Evolutionary conservation across 2,797 vertebrate species (phyloP), one percentile per base, ranked within the genome.

Genomic region (Acrossocheilus wenchowensis): DNA sequence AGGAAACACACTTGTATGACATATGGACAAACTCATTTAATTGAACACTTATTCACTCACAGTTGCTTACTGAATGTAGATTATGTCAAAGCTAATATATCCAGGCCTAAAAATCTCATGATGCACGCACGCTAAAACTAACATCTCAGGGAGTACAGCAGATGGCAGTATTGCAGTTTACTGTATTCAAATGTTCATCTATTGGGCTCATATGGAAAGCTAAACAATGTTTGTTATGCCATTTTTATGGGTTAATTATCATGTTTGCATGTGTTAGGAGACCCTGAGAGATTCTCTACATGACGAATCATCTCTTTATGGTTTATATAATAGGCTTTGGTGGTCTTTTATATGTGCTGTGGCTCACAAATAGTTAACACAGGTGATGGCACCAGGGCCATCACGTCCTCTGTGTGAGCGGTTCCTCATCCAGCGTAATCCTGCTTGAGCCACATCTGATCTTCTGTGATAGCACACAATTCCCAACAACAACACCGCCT

Each of bases 161-260:
- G 90, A 87, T 90, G 89, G 81, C 89, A 89, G 74, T 77, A 62
- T 88, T 90, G 87, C 81, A 87, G 86, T 71, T 86, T 83, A 66
- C 14, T 50, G 26, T 66, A 62, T 45, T 82, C 6, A 78, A 77
- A 72, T 54, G 5, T 52, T 57, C 0, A 12, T 26, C 26, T 14
- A 43, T n/a, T 57, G 34, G 15, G 39, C 68, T 72, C n/a, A 4
- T 12, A 14, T 26, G 23, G 11, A 64, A 39, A 86, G 74, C 30
- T 17, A 78, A 39, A 41, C 21, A 26, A n/a, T 26, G 54, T 26
- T 9, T n/a, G 36, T 62, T 78, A n/a, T 9, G 23, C 11, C 1
- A 0, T 57, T 62, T 43, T 41, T 41, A 15, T 11, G 21, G 19
- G 4, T 60, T 60, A 0, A 80, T 45, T 45, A 12, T 80, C 15